Percentiles rank a stretch among this genome's conserved stretches.
phyloP scores from a whole-genome alignment of 2,113 vertebrate species.

The Pyrgilauda ruficollis region DNA sequence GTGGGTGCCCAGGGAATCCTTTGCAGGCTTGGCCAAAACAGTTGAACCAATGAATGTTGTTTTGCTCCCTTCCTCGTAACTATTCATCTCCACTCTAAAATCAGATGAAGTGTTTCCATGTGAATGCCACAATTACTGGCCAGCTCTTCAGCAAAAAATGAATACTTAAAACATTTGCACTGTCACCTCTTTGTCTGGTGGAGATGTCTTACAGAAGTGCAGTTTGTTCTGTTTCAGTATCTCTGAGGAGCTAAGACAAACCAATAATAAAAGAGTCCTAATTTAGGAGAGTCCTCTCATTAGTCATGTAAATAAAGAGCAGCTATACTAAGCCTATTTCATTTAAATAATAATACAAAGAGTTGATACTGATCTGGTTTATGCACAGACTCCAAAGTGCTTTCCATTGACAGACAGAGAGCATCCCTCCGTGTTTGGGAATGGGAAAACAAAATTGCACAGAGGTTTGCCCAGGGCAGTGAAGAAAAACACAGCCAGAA shows the following conservation, averaged over 20 bases:
- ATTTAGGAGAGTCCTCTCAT: neutral
- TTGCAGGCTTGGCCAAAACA: neutral
- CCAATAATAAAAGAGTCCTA: neutral
- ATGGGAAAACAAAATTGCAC: neutral
- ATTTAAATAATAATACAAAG: neutral
- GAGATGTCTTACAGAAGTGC: neutral
- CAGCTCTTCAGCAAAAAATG: neutral
- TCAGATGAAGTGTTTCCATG: neutral
- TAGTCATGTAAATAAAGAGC: neutral
- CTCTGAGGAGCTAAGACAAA: neutral
- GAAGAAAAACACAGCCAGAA: neutral
- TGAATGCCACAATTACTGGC: neutral
- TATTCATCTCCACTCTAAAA: neutral
- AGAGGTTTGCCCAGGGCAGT: neutral
- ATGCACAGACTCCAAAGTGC: slow-evolving; percentile 3
- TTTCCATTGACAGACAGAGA: neutral
- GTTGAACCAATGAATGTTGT: neutral
- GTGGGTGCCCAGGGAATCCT: neutral
- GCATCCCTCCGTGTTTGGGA: neutral
- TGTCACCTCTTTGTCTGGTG: neutral
- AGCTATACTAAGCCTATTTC: neutral
- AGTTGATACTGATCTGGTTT: slow-evolving; percentile 3
- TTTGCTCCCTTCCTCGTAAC: neutral
- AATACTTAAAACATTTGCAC: neutral
- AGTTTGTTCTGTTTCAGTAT: neutral